Evolutionary conservation across 37 sponge, comb jelly and placozoan species (phyloP), one percentile per base, ranked within the genome.

Genomic region (Agelas oroides): DNA sequence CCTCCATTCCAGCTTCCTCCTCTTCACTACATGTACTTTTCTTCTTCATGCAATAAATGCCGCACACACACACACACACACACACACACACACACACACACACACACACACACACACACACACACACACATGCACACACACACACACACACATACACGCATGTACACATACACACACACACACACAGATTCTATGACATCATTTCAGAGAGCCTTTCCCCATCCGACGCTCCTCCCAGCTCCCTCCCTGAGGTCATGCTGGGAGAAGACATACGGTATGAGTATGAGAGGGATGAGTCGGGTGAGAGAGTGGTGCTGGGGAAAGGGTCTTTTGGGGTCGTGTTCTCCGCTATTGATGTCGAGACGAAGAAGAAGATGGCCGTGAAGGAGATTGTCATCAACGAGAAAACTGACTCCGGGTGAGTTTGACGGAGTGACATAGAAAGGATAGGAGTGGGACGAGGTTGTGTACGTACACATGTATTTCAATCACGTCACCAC

Each of bases 321-420:
- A 66, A 54, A 17, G 96, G 96, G 0, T 83, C 93, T 12, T 98
- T 92, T 81, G 98, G 98, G 0, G 80, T 73, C 0, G 96, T 95
- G 40, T 98, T 89, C 80, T 86, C 94, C 0, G 98, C 92, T 34
- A 79, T 88, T 57, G 91, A 95, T 52, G 60, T 57, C 64, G 73
- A 73, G 58, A 97, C 98, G 6, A 93, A 86, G 80, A 84, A 75
- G 82, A 82, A 90, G 54, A 75, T 98, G 79, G 98, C 98, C 19
- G 89, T 98, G 46, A 98, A 98, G 53, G 96, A 95, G 71, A 93
- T 97, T n/a, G 80, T 80, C 56, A 84, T 91, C 31, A 86, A 84
- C 12, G 90, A 91, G 39, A 78, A 38, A 83, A 84, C 46, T 12
- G 46, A 46, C 32, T 39, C 76, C 14, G 86, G 78, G 85, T 88